These are phyloP conservation scores for Delichon dasypus DNA, from an alignment of 2,797 vertebrate genomes.

Conservation along the genomic window DNA sequence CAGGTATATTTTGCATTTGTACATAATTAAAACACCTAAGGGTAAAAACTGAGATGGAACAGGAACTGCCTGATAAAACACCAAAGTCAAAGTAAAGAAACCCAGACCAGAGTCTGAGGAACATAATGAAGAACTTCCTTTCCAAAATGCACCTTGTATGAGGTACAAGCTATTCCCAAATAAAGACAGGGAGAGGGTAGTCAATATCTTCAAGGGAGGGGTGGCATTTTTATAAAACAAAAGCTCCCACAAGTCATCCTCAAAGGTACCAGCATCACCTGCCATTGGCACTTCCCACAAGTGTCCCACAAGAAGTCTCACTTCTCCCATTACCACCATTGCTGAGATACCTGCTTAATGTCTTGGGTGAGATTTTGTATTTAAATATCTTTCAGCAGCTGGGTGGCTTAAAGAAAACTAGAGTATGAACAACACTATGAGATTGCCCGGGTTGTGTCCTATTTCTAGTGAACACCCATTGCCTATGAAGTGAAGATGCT, in stretches of 20 bases:
- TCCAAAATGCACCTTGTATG: background rate
- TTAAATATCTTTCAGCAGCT: background rate
- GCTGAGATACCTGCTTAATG: background rate
- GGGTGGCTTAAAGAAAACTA: background rate
- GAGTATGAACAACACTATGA: background rate
- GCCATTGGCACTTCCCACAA: background rate
- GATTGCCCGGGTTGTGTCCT: background rate
- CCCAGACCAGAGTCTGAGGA: background rate
- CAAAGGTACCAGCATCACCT: background rate
- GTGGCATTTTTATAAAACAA: background rate
- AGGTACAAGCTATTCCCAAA: background rate
- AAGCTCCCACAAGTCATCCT: background rate
- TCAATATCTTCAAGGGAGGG: background rate
- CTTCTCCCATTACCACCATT: rapidly evolving
- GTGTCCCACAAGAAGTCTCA: background rate
- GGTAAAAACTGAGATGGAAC: background rate
- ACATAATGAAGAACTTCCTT: background rate
- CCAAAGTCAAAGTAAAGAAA: background rate
- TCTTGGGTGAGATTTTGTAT: background rate
- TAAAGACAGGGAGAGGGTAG: background rate
- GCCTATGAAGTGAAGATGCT: background rate
- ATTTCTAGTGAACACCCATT: background rate
- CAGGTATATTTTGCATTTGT: background rate
- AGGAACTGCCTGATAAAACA: background rate
- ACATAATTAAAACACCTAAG: background rate